A percentile compares a stretch with the other conserved stretches of the same genome.
These are phyloP conservation scores for Procavia capensis DNA, from an alignment of 2,113 vertebrate species.

Conservation along the genomic window DNA sequence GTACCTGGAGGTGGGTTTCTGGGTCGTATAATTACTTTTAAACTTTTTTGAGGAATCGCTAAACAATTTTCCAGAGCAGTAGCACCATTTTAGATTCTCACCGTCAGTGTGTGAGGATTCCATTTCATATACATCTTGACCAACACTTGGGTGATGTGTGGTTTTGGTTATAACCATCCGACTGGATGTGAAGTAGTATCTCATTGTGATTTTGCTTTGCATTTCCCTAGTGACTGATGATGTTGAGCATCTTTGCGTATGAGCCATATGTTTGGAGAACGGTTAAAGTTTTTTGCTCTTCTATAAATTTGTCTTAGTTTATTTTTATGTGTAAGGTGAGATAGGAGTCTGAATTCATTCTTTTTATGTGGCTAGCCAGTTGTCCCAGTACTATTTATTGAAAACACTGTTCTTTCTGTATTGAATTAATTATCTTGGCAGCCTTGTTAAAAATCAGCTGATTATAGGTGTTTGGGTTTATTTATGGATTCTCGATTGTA, in stretches of 20 bases:
- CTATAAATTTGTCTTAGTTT: neutral
- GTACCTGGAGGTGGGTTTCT: neutral
- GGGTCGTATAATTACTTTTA: neutral
- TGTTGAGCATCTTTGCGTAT: neutral
- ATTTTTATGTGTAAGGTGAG: neutral
- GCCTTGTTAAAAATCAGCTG: neutral
- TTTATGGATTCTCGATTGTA: neutral
- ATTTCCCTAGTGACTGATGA: too few species aligned
- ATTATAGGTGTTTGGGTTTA: neutral
- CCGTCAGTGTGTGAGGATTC: neutral
- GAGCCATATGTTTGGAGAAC: neutral
- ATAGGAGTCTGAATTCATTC: neutral
- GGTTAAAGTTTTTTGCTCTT: slow-evolving; percentile 1
- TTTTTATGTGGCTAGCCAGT: neutral
- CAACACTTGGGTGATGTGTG: neutral
- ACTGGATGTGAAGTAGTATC: too few species aligned
- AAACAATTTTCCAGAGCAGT: neutral
- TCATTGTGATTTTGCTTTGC: too few species aligned
- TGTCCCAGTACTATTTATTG: neutral
- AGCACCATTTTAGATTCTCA: slow-evolving; percentile 20
- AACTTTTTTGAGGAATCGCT: slow-evolving; percentile 5
- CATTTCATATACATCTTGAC: neutral
- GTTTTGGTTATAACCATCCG: neutral
- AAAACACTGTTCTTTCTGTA: neutral
- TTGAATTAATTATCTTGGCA: slow-evolving; percentile 17